Base-by-base conservation (phyloP, 2,888 invertebrate genomes). In the Nymphalis urticae region DNA sequence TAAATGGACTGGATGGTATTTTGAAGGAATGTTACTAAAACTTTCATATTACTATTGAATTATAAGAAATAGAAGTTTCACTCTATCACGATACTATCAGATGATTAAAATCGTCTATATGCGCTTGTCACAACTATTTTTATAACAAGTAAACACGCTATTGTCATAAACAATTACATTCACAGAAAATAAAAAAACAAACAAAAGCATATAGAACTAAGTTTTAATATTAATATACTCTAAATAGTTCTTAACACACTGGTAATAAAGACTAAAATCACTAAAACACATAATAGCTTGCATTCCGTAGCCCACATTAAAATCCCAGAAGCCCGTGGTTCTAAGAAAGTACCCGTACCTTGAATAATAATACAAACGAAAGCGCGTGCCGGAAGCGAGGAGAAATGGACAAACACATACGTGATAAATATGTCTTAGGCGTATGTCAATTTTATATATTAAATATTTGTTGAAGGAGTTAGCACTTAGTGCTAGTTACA, bases 281-380 rank as follows among this genome's bases (percentile, higher is more conserved):
- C 32, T 53, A 21, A 66, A 48, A 42, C 8, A 7, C 48, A 21
- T 1, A 58, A n/a, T 32, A 24, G 16, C 27, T 62, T 48, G 62
- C 48, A 66, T 62, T 54, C 53, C 61, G 47, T 56, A 56, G 13
- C 10, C 62, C 48, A 62, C 61, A 66, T 66, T 60, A 9, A 54
- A 50, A 62, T 60, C 68, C 62, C 64, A 56, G 61, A 51, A 66
- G 61, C 48, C 64, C 54, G 68, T 69, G 51, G 62, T 75, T 76
- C 75, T 69, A 71, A 68, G 82, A 81, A 82, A 79, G 79, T 76
- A 64, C 64, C 24, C 58, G 62, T 59, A 66, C 68, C 62, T 75
- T 75, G 87, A 86, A 86, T 86, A 81, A 85, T 80, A 87, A 87
- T 82, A 77, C 75, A 77, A 83, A 82, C 75, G 87, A 87, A 88